These are phyloP conservation scores for Caenorhabditis angaria DNA, from an alignment of 2,888 invertebrate genomes.

Conservation along the genomic window DNA sequence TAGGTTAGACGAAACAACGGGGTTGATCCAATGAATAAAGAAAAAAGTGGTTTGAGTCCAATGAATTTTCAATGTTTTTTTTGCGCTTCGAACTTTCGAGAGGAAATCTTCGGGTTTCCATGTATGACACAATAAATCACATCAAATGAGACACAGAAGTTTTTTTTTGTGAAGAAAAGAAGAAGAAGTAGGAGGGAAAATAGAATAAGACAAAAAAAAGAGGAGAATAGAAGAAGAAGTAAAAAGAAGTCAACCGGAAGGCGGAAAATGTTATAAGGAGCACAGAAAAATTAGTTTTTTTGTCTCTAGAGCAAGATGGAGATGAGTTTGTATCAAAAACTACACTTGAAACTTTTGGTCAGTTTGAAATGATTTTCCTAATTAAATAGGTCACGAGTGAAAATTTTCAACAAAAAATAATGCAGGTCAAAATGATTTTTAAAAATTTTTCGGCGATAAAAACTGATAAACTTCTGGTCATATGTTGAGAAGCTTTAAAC, in stretches of 20 bases:
- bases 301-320: background rate
- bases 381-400: no score
- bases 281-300: constrained; percentile 4
- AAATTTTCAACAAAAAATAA: no score
- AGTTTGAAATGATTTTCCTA: no score
- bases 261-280: background rate
- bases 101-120: background rate
- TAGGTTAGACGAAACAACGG: no score
- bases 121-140: constrained; percentile 1
- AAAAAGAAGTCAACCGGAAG: constrained; percentile 4
- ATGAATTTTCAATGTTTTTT: background rate
- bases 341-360: no score
- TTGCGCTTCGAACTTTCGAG: background rate
- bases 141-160: background rate
- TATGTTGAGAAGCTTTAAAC: no score
- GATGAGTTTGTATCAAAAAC: no score
- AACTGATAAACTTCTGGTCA: no score
- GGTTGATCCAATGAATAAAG: no score
- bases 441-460: no score
- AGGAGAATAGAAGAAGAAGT: constrained; percentile 8
- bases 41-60: background rate
- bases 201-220: constrained; percentile 9
- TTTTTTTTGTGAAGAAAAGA: background rate
- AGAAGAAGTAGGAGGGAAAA: background rate
- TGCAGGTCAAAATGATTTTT: no score